These are phyloP conservation scores for Aspidapion aeneum DNA, from an alignment of 2,888 invertebrate genomes.

Conservation along the genomic window DNA sequence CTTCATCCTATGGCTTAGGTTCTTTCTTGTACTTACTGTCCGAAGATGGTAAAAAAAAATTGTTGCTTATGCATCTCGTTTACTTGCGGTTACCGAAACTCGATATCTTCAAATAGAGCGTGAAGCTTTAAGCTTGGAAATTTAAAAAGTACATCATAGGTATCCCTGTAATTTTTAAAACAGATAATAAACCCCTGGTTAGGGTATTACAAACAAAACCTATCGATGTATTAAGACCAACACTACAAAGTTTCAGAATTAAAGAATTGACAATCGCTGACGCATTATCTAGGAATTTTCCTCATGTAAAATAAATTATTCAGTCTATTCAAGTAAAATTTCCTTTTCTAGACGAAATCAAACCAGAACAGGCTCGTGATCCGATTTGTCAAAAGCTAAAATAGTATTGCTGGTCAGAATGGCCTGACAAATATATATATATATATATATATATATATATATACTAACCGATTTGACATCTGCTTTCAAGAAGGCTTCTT, in stretches of 20 bases:
- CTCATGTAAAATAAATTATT: conserved; percentile 13
- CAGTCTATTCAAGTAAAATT: conserved; percentile 10
- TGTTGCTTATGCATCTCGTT: conserved; percentile 41
- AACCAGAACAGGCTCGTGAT: conserved; percentile 12
- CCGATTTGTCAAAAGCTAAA: conserved; percentile 13
- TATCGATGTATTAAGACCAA: conserved; percentile 34
- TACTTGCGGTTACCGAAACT: too few relatives aligned
- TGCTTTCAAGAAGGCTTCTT: conserved; percentile 7
- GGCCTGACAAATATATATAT: conserved; percentile 31
- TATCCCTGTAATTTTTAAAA: conserved; percentile 26
- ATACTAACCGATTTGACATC: conserved; percentile 14
- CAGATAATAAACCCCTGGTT: conserved; percentile 20
- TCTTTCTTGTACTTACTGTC: conserved; percentile 28
- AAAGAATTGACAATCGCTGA: conserved; percentile 27
- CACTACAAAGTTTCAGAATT: conserved; percentile 22
- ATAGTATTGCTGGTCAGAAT: conserved; percentile 9
- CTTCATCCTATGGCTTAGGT: conserved; percentile 27
- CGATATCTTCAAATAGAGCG: conserved; percentile 43
- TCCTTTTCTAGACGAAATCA: conserved; percentile 16
- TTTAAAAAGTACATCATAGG: conserved; percentile 18
- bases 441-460: conserved; percentile 10
- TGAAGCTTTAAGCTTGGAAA: conserved; percentile 37
- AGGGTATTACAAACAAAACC: conserved; percentile 35
- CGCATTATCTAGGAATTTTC: conserved; percentile 22
- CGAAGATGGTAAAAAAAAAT: conserved; percentile 30